Evolutionary conservation across 1,140 invertebrate genomes (phyloP), one percentile per base, ranked within the genome.

Genomic region (Macrotrachela quadricornifera): DNA sequence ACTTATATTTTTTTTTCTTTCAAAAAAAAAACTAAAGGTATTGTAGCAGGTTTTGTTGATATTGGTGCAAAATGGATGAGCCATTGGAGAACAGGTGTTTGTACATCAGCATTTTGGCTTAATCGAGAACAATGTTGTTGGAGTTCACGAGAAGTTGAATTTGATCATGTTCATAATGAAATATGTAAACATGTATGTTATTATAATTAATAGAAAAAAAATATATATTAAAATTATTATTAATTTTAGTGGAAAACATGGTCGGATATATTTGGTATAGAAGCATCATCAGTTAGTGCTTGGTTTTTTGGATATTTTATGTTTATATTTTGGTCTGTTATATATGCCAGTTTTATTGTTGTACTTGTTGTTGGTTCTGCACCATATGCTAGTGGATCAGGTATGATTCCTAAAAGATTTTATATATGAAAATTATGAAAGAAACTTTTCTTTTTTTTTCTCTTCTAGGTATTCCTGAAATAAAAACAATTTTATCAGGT

Each of bases 31-130:
- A n/a, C n/a, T n/a, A 73, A 75, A 50, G 76, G 76, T 58, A 56
- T 66, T 0, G 69, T 71, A 57, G 77, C 77, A 45, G 75, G 74
- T 56, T 59, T 78, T 15, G 75, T 78, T 46, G 94, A 99, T 69
- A 97, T 99, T 58, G 91, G 91, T n/a, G 82, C 90, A 16, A 85
- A 85, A 57, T 99, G 94, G 94, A 94, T 99, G 86, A 91, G 86
- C 0, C 92, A 99, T 73, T 74, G 97, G 1, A 95, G 94, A 71
- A 91, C 90, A 68, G 94, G 94, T 2, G 85, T 99, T 51, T 99
- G 94, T 73, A 82, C 85, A 0, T 80, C 88, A 67, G 87, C 87
- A 0, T 97, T 99, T 73, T 99, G 92, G 88, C 76, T 99, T 43
- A 96, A 97, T 70, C 77, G 83, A 57, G 92, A 99, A 66, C 92